phyloP scores from a whole-genome alignment of 2,888 invertebrate genomes.

The Mythimna pallens region DNA sequence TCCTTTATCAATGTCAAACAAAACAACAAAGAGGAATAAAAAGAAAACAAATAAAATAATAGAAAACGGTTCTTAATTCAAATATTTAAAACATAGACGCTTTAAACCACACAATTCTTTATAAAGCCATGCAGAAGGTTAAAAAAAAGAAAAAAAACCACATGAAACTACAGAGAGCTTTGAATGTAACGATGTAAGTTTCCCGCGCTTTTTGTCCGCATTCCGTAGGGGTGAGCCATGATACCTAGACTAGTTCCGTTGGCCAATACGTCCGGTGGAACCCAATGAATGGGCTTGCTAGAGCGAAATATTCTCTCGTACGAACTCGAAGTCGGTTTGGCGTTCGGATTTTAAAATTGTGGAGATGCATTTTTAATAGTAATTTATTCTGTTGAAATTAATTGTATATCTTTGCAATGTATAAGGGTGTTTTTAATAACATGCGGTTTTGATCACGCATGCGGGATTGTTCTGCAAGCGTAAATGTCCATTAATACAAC shows the following conservation, averaged over 20 bases:
- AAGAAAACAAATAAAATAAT: not conserved
- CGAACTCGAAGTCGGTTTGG: conserved; percentile 44
- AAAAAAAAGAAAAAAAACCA: conserved; percentile 27
- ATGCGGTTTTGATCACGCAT: no score
- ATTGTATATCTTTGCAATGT: no score
- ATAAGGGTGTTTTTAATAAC: no score
- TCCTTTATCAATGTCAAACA: not conserved
- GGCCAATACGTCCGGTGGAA: conserved; percentile 60
- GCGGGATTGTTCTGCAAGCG: no score
- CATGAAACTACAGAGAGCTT: conserved; percentile 39
- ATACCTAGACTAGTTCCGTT: conserved; percentile 52
- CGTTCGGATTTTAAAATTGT: conserved; percentile 50
- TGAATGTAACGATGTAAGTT: conserved; percentile 53
- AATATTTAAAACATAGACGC: conserved; percentile 1
- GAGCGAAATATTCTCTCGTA: conserved; percentile 58
- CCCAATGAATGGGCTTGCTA: conserved; percentile 58
- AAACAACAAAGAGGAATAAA: not conserved
- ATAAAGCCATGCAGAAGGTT: conserved; percentile 11
- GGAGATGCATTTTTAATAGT: conserved; percentile 28
- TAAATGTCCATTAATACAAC: no score
- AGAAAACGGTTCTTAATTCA: conserved; percentile 1
- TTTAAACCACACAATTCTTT: conserved; percentile 30
- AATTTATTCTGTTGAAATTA: conserved; percentile 3
- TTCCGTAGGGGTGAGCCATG: conserved; percentile 53
- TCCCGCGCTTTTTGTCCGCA: conserved; percentile 48